Evolutionary conservation across 2,797 vertebrate genomes (phyloP), one percentile per base, ranked within the genome.

Genomic region (Thripadectes ignobilis): DNA sequence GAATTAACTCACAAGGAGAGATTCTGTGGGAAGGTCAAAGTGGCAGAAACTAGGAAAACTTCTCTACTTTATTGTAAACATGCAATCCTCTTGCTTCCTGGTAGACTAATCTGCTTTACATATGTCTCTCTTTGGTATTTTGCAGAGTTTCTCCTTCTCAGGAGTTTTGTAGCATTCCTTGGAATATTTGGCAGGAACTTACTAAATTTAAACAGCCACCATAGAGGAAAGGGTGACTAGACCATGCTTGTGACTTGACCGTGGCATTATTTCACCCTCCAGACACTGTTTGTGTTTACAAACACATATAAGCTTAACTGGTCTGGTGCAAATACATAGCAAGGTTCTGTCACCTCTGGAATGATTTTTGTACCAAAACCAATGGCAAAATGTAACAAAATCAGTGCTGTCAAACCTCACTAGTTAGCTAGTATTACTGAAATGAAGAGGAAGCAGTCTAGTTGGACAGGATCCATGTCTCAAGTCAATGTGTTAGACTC

Each of bases 31-130:
- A 68, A 75, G 30, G 4, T 34, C n/a, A 88, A 65, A 29, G n/a
- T 23, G 57, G 23, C 4, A 89, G 36, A 81, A 93, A 14, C 17
- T n/a, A 16, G 43, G 30, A 62, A 93, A 79, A 32, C 7, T 14
- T 41, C 15, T 19, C 21, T 8, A 10, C 12, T 63, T 30, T 46
- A 30, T 65, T 62, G 21, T 68, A 67, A 46, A 61, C 18, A 22
- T 36, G 10, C 9, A 36, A 27, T 49, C 5, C 30, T 79, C 14
- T 27, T 49, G 26, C 49, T 36, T 43, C 9, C 8, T 38, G 36
- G 20, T 2, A 0, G 13, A 41, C 17, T 52, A 46, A 16, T 38
- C 19, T 71, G 43, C 39, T 73, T 73, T 17, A 30, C 0, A 0
- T 23, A 24, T 58, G 5, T 43, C 29, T 75, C 24, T 76, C 7